phyloP scores from a whole-genome alignment of 2,888 invertebrate species.

The Drosophila cracens region DNA sequence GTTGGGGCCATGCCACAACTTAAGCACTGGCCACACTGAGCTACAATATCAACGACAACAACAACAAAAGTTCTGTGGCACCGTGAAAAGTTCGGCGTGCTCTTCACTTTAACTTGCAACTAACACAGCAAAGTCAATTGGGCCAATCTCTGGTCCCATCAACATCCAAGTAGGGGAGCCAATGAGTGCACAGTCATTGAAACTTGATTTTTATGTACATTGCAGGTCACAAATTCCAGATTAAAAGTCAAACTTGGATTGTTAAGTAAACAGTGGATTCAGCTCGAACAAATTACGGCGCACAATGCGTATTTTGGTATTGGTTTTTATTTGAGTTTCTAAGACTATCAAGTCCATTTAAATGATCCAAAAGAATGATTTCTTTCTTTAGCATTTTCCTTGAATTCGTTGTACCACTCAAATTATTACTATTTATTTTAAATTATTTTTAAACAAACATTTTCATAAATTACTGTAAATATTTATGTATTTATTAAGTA shows the following conservation, averaged over 20 bases:
- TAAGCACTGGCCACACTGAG: slow-evolving; percentile 52
- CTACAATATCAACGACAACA: not conserved
- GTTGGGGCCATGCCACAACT: slow-evolving; percentile 36
- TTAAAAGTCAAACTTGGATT: slow-evolving; percentile 21
- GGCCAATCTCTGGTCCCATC: slow-evolving; percentile 56
- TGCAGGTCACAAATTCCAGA: slow-evolving; percentile 37
- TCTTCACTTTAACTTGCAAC: slow-evolving; percentile 17
- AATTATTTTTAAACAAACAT: not conserved
- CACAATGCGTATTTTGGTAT: slow-evolving; percentile 4
- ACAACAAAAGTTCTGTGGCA: slow-evolving; percentile 27
- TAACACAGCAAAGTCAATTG: slow-evolving; percentile 53
- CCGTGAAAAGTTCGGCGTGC: slow-evolving; percentile 36
- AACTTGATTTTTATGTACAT: slow-evolving; percentile 43
- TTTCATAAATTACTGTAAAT: too few relatives aligned
- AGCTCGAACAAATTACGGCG: slow-evolving; percentile 4
- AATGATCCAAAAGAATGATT: not conserved
- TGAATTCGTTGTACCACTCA: not conserved
- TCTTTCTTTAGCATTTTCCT: not conserved
- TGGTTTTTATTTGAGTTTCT: not conserved
- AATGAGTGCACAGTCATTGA: slow-evolving; percentile 29
- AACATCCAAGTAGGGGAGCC: slow-evolving; percentile 11
- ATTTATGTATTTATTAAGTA: not conserved
- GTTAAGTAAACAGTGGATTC: slow-evolving; percentile 1
- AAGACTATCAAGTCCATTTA: not conserved
- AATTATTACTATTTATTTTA: not conserved